Evolutionary conservation across 2,797 vertebrate genomes (phyloP), one percentile per base, ranked within the genome.

Genomic region (Mormyrus proboscirostris): DNA sequence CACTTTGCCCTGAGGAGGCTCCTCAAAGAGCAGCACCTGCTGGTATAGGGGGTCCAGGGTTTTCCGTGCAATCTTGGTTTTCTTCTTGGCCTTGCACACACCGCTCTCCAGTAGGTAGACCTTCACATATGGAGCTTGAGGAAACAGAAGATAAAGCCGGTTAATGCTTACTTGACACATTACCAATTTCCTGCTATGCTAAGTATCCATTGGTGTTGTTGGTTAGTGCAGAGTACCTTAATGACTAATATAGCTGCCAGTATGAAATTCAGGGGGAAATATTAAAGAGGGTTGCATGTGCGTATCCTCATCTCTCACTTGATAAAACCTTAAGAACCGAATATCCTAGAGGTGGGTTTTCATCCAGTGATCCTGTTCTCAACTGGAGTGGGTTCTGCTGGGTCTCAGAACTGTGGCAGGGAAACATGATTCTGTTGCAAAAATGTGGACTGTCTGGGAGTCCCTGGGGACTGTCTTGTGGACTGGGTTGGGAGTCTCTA

Each of bases 1-100:
- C 93, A 99, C 98, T 96, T 98, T 99, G 92, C 98, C 97, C 96
- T 99, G 97, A 19, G 98, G 97, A 94, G 97, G 97, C 95, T 99
- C 98, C 10, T 99, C 98, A 92, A 99, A 99, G 92, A 98, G 96
- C 93, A 99, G 95, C 82, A 97, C 96, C 94, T 99, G 98, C 92
- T 99, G 99, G 95, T 99, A 99, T 90, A 99, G 95, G 87, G 99
- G 99, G 94, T 99, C 98, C 73, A 99, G 97, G n/a, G 99, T 99
- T 96, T 99, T 99, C 91, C 98, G 95, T 93, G 99, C 98, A 96
- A 99, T 99, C 96, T 99, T 99, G 90, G 99, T 99, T 96, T 99
- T 99, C 96, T 99, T 99, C 96, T 99, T 99, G 95, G 98, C 98
- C 97, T 99, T 97, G 93, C 98, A 99, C 88, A 96, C 95, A 92